phyloP scores from a whole-genome alignment of 2,113 vertebrate species.

The Xenotilapia longispinis region DNA sequence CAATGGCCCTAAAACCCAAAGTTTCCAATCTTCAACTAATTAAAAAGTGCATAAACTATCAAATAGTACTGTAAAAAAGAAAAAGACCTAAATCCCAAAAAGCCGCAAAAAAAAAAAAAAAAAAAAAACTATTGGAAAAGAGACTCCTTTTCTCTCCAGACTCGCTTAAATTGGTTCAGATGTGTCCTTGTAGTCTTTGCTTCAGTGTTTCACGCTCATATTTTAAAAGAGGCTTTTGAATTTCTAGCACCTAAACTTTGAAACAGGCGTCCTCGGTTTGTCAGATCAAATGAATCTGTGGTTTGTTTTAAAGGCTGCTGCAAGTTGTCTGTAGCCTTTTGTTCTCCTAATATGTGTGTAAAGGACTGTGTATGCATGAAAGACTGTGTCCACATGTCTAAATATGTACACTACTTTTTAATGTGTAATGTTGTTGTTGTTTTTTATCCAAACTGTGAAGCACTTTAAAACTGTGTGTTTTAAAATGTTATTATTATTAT shows the following conservation, averaged over 20 bases:
- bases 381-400: background rate
- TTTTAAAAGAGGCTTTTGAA: background rate
- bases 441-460: background rate
- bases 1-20: background rate
- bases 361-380: background rate
- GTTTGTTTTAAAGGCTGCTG: background rate
- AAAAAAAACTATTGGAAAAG: background rate
- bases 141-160: background rate
- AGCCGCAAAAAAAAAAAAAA: background rate
- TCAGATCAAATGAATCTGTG: background rate
- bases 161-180: background rate
- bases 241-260: background rate
- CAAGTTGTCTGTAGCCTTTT: background rate
- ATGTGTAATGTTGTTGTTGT: accelerated
- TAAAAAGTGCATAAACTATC: background rate
- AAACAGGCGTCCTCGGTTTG: background rate
- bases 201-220: background rate
- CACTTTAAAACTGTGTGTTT: background rate
- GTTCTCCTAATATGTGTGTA: background rate
- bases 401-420: background rate
- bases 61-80: background rate
- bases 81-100: background rate
- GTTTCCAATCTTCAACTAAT: background rate
- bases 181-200: background rate
- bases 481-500: background rate